Evolutionary conservation across 2,888 invertebrate genomes (phyloP), one percentile per base, ranked within the genome.

Genomic region (Belgica antarctica): DNA sequence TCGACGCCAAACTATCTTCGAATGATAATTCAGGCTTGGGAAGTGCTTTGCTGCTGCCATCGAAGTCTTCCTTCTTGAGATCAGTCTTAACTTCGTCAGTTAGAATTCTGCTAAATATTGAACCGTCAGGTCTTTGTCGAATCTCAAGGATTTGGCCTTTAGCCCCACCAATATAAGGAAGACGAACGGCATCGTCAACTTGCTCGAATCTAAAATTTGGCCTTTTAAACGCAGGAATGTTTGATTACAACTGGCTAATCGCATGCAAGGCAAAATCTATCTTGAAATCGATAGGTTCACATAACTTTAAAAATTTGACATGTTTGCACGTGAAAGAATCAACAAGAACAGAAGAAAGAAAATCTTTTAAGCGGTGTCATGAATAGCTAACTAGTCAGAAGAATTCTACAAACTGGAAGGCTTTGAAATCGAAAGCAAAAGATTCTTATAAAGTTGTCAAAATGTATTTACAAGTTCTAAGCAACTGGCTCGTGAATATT

Each of bases 81-180:
- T 72, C 0, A 81, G 78, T 75, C 78, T 82, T 74, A 77, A 85
- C 72, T 76, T 77, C 70, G 7, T 70, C 70, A 34, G 31, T 61
- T 10, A 73, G 79, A 71, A 79, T 82, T 72, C 84, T 83, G 28
- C 82, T 83, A 57, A 81, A 75, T 0, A 83, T 75, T 5, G 79
- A 77, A 17, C 86, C 86, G 73, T 82, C 79, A 4, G 79, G 78
- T 68, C 82, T 81, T 78, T 83, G 83, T 65, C 81, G 82, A 66
- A 87, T 81, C 82, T 84, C 84, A 74, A 88, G 78, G 70, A 86
- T 84, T 77, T 89, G 87, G 0, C 89, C 89, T 75, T 85, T 86
- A 1, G 84, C 86, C 28, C 89, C 89, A 1, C 90, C 89, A 75
- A 89, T 89, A 78, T 86, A 89, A 12, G 88, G 86, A 46, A 88